Evolutionary conservation across 2,888 invertebrate species (phyloP).

Genomic region (Nematopogon swammerdamellus): DNA sequence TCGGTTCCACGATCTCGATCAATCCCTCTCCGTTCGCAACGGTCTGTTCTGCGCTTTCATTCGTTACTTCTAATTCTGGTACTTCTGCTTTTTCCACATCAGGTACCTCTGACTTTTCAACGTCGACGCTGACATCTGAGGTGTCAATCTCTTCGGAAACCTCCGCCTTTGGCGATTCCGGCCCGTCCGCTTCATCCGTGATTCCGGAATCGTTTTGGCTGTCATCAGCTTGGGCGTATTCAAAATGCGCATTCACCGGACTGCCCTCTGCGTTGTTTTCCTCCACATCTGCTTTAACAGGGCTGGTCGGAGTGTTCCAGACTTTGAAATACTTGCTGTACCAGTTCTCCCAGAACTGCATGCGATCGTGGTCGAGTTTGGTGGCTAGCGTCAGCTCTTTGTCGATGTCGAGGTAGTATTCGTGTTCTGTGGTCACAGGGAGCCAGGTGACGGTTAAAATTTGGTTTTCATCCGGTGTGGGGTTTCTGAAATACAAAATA

Average conservation of each 20-base stretch:
- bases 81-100: no score
- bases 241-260: neutral
- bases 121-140: neutral
- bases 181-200: no score
- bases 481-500: constrained; percentile 29
- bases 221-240: neutral
- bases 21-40: no score
- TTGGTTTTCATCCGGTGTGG: constrained; percentile 41
- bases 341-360: constrained; percentile 40
- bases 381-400: constrained; percentile 28
- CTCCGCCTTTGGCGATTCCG: no score
- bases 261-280: neutral
- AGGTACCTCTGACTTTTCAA: no score
- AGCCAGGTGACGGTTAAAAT: constrained; percentile 37
- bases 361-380: constrained; percentile 33
- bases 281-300: neutral
- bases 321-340: constrained; percentile 38
- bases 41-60: no score
- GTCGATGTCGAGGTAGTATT: constrained; percentile 30
- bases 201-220: neutral
- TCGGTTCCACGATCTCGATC: no score
- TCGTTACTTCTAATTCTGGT: no score
- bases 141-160: neutral
- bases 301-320: constrained; percentile 27
- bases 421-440: constrained; percentile 35